Evolutionary conservation across 2,797 vertebrate genomes (phyloP).

Genomic region (Smutsia gigantea): DNA sequence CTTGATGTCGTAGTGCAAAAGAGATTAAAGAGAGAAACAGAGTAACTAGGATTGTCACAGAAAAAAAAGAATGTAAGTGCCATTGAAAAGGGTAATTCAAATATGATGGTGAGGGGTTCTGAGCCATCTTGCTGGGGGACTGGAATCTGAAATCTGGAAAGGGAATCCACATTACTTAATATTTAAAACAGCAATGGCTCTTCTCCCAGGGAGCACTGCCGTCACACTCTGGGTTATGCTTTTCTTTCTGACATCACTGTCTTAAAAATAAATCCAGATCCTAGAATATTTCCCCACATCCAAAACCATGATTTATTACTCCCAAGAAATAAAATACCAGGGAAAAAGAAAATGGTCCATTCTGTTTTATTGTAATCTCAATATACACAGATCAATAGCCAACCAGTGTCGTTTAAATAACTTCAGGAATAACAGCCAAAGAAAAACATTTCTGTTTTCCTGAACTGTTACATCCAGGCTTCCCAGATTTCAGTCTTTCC

Average conservation of each 20-base stretch:
- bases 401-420: constrained; percentile 71
- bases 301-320: constrained; percentile 54
- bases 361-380: constrained; percentile 68
- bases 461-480: background rate
- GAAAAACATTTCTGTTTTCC: constrained; percentile 54
- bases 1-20: constrained; percentile 70
- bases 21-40: constrained; percentile 74
- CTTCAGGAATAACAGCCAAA: constrained; percentile 68
- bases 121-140: background rate
- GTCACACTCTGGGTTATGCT: background rate
- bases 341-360: constrained; percentile 50
- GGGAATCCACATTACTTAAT: background rate
- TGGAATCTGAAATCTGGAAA: background rate
- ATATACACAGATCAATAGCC: constrained; percentile 66
- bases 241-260: constrained; percentile 52
- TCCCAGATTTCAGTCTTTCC: constrained; percentile 21
- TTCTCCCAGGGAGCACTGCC: background rate
- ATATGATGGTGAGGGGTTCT: background rate
- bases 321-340: constrained; percentile 45
- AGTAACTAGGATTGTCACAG: constrained; percentile 46
- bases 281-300: constrained; percentile 51
- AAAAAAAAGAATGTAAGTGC: constrained; percentile 15
- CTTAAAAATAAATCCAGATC: constrained; percentile 65
- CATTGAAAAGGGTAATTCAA: background rate
- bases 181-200: background rate